A percentile compares a stretch with the other conserved stretches of the same genome.
Evolutionary conservation across 2,797 vertebrate genomes (phyloP).

Genomic region (Onychomys leucogaster): DNA sequence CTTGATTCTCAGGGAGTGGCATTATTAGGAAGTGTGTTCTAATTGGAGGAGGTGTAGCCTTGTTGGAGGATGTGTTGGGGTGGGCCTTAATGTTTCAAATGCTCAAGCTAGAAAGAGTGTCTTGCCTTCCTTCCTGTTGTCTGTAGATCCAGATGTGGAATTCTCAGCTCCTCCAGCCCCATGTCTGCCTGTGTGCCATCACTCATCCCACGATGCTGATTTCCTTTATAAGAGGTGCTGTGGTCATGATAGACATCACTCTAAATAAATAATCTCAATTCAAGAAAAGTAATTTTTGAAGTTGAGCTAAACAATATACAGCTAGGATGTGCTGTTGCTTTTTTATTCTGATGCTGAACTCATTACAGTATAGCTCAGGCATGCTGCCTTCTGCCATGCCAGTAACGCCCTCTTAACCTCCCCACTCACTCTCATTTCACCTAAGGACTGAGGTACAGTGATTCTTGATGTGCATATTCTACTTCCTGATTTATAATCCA

Average conservation of each 20-base stretch:
- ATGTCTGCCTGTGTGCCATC: background rate
- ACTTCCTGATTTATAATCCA: slow-evolving; percentile 85
- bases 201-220: background rate
- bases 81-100: background rate
- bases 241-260: background rate
- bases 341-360: slow-evolving; percentile 62
- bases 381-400: background rate
- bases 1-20: background rate
- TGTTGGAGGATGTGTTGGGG: background rate
- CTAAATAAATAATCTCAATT: slow-evolving; percentile 5
- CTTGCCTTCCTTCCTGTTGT: background rate
- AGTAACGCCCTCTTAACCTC: too few species aligned
- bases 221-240: background rate
- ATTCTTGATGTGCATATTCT: slow-evolving; percentile 71
- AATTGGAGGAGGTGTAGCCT: background rate
- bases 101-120: background rate
- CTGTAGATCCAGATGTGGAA: background rate
- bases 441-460: background rate
- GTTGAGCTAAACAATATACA: slow-evolving; percentile 35
- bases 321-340: slow-evolving; percentile 26
- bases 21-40: background rate
- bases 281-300: slow-evolving; percentile 65
- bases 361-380: slow-evolving; percentile 17
- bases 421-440: background rate
- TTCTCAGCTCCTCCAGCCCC: background rate